These are phyloP conservation scores for Meles meles DNA, from an alignment of 2,113 vertebrate species.

Conservation along the genomic window DNA sequence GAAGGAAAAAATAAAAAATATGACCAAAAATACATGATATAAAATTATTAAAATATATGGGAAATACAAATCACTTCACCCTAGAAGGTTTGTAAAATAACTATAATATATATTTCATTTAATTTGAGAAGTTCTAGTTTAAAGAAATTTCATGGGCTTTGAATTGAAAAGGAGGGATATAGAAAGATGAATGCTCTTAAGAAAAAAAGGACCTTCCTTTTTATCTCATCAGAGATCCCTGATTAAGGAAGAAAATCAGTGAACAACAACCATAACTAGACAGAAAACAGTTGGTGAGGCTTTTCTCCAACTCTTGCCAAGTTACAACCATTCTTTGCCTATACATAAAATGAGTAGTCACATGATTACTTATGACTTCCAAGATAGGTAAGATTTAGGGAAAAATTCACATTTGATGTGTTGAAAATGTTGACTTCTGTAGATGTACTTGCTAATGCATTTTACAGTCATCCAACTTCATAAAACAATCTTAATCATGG, in stretches of 20 bases:
- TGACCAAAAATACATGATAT: neutral
- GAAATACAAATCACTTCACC: neutral
- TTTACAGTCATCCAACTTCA: neutral
- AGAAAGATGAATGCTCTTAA: neutral
- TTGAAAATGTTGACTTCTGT: neutral
- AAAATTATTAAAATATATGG: neutral
- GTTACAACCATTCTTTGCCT: neutral
- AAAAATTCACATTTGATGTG: neutral
- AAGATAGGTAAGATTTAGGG: neutral
- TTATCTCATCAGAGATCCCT: neutral
- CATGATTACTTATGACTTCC: neutral
- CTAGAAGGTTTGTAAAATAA: neutral
- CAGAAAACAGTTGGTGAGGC: neutral
- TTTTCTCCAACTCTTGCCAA: neutral
- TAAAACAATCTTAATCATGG: neutral
- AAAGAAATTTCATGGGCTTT: neutral
- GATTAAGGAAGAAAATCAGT: neutral
- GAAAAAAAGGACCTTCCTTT: neutral
- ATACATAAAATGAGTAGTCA: neutral
- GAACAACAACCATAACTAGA: neutral
- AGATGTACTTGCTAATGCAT: neutral
- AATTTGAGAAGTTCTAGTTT: neutral
- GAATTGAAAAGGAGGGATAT: neutral
- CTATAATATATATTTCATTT: neutral
- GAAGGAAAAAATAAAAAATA: neutral